Base-by-base conservation (phyloP, 2,888 invertebrate genomes). In the Malachius bipustulatus region DNA sequence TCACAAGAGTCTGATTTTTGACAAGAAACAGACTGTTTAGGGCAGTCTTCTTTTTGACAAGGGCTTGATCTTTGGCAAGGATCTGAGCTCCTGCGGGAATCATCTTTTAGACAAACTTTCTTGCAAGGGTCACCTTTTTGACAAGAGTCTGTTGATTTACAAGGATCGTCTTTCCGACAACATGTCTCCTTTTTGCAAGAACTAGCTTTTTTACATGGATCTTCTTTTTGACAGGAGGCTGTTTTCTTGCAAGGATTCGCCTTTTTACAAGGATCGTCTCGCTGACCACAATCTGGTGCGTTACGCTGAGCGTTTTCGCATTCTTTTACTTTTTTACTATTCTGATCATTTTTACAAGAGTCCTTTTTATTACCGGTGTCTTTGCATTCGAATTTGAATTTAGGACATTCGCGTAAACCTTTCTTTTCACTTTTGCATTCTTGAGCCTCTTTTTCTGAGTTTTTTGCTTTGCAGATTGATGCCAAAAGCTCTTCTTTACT, bases 161-260 rank as follows among this genome's bases (percentile, higher is more conserved):
- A 19, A n/a, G 24, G 24, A 19, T 19, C 24, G 24, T 19, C 24
- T 19, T 19, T 19, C 24, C n/a, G 6, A n/a, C 24, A 19, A 19
- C 6, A n/a, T 6, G 6, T n/a, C n/a, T 19, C 24, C n/a, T 19
- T 19, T 19, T 19, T 19, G n/a, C 24, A 19, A n/a, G 24, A 19
- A 19, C n/a, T n/a, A 8, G 6, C 6, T n/a, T 19, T 19, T 19
- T 19, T 19, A n/a, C 24, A 19, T 6, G 24, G n/a, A 19, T 19
- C 24, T 19, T 19, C 24, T n/a, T 19, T n/a, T n/a, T 19, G 24
- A n/a, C 24, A 19, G n/a, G 24, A n/a, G n/a, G 6, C n/a, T 19
- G 6, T 19, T n/a, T 19, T 19, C n/a, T 19, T 19, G 24, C 24
- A 19, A 8, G 24, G 24, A n/a, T 19, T n/a, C n/a, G 6, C 24